Evolutionary conservation across 2,113 vertebrate genomes (phyloP), one percentile per base, ranked within the genome.

Genomic region (Sigmodon hispidus): DNA sequence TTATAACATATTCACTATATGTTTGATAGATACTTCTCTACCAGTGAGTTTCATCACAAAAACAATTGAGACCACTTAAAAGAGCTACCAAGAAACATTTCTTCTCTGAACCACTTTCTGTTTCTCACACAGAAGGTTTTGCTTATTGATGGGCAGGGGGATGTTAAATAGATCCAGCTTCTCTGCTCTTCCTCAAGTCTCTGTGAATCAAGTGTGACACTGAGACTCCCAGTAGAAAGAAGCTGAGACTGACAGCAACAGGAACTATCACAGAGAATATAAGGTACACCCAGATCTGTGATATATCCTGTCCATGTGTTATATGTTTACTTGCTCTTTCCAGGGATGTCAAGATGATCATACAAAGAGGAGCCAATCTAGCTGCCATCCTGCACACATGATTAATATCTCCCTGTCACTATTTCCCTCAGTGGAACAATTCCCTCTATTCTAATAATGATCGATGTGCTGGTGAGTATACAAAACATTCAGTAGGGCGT

Each of bases 41-140:
- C 61, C 16, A 67, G 50, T 55, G 70, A 43, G 1, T 96, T 95
- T 92, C 57, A 93, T 65, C 43, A 76, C 84, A 65, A 92, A 67
- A 77, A 85, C 36, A 76, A 77, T 29, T 55, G 43, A 63, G n/a
- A 15, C 5, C 11, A 73, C 48, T 86, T 93, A 19, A 9, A 36
- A 36, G 22, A 22, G 36, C 1, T 79, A 22, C 69, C 63, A 92
- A 70, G 50, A 83, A 73, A 16, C 10, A 40, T 48, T 45, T 10
- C 24, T 83, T 94, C 31, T 45, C 48, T 90, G 59, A 15, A 67
- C 6, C 13, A 52, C 45, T 48, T 87, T 91, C 24, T 75, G 19
- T 63, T 65, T 75, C 36, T 57, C 40, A 7, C 43, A 48, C 59
- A 57, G 36, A 17, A 16, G 6, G 21, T 7, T 17, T 36, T 55